Evolutionary conservation across 2,113 vertebrate species (phyloP), one percentile per base, ranked within the genome.

Genomic region (Spizaetus ornatus): DNA sequence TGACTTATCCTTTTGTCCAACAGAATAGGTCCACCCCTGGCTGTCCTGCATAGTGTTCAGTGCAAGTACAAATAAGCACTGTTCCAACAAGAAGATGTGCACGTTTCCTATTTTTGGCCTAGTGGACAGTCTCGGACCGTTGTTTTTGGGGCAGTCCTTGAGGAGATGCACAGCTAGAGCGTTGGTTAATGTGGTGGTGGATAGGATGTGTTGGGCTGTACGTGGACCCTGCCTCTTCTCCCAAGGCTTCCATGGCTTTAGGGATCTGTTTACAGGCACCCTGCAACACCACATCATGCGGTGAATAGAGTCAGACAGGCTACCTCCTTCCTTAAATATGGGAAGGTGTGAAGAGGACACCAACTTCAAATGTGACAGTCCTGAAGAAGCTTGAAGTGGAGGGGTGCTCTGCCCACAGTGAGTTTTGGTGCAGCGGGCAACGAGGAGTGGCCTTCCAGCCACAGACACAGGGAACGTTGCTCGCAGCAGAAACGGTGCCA

Each of bases 101-200:
- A 25, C 0, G 1, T 36, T 47, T 42, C 26, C 43, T 81, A 6
- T 3, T 80, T 67, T 61, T n/a, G 22, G 9, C 11, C 16, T 25
- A 8, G n/a, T 11, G 45, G 15, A 29, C 7, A 2, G 14, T 43
- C 62, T 47, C 12, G 34, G 52, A 13, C 65, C 7, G 1, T 16
- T 55, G 19, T 34, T 31, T 40, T 71, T 20, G 16, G 6, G 42
- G 55, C 32, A 59, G 0, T 45, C 53, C 67, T 42, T 12, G 38
- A 6, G 12, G 40, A 81, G 11, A 14, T 22, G 48, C 21, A 10
- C 45, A 58, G 38, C 13, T 47, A 29, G 17, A 77, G 32, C 7
- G 0, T 16, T 3, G 5, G 2, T 34, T 63, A 16, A 25, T 0
- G 3, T 42, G 15, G 17, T 27, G 32, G 11, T 34, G 47, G 29